Evolutionary conservation across 2,797 vertebrate genomes (phyloP).

Genomic region (Microctenopoma lineatum): DNA sequence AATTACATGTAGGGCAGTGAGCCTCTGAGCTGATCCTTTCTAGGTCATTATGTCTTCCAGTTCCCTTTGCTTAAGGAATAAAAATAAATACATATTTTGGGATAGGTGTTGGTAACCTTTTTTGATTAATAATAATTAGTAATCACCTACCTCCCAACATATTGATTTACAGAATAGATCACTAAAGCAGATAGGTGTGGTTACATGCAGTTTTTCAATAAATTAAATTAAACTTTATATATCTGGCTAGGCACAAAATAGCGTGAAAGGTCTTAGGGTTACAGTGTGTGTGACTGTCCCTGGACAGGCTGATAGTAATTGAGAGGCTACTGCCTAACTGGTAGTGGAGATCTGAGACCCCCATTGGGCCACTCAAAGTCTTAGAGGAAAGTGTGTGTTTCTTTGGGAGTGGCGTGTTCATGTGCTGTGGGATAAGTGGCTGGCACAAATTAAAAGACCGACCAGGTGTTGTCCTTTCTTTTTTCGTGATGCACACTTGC

Average conservation of each 20-base stretch:
- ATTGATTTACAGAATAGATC: background rate
- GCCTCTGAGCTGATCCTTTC: constrained; percentile 6
- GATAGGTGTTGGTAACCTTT: background rate
- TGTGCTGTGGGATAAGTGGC: background rate
- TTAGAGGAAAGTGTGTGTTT: constrained; percentile 40
- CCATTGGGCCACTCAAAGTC: constrained; percentile 56
- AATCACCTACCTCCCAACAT: background rate
- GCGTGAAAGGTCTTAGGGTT: constrained; percentile 11
- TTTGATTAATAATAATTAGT: background rate
- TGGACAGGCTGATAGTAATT: constrained; percentile 36
- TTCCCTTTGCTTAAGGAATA: background rate
- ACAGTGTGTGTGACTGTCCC: background rate
- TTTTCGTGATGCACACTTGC: constrained; percentile 19
- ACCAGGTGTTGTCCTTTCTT: constrained; percentile 30
- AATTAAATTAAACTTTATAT: background rate
- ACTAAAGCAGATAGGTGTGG: background rate
- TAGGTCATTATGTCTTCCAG: background rate
- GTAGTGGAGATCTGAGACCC: constrained; percentile 55
- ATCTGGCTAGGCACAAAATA: constrained; percentile 6
- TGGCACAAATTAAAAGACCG: constrained; percentile 13
- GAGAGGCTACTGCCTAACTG: constrained; percentile 61
- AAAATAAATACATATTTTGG: background rate
- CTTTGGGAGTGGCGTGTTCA: background rate
- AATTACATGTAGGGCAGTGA: constrained; percentile 17
- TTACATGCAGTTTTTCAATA: background rate